Conservation (phyloP, 2,888 invertebrate species). For the Bursaphelenchus okinawaensis region DNA sequence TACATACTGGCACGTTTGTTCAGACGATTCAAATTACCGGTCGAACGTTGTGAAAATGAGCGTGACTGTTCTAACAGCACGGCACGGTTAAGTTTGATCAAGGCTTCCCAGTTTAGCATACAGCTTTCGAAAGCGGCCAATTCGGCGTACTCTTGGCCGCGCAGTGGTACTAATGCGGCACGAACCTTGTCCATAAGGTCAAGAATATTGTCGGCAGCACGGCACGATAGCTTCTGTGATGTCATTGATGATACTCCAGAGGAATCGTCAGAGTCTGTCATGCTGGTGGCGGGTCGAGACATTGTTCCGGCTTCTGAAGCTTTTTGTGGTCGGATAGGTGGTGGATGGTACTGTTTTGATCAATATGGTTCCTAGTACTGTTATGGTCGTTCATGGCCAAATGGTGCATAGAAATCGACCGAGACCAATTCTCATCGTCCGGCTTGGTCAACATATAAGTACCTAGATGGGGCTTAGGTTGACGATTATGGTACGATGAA, state of each 20-base stretch:
- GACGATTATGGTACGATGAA: neutral
- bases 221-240: neutral
- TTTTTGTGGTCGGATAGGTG: too few relatives aligned
- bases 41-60: neutral
- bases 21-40: neutral
- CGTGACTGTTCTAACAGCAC: constrained; percentile 26
- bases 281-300: constrained; percentile 1
- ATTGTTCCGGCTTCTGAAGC: neutral
- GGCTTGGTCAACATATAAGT: constrained; percentile 2
- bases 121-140: constrained; percentile 37
- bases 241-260: constrained; percentile 20
- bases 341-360: too few relatives aligned
- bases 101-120: constrained; percentile 46
- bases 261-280: constrained; percentile 25
- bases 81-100: constrained; percentile 35
- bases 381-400: neutral
- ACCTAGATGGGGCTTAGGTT: constrained; percentile 10
- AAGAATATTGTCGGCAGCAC: constrained; percentile 18
- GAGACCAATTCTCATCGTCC: constrained; percentile 7
- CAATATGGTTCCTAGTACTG: too few relatives aligned
- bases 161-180: constrained; percentile 26
- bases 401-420: constrained; percentile 19
- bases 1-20: constrained; percentile 27
- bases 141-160: constrained; percentile 37
- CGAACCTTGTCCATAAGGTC: constrained; percentile 37